Evolutionary conservation across 2,888 invertebrate species (phyloP), one percentile per base, ranked within the genome.

Genomic region (Chydorus sphaericus): DNA sequence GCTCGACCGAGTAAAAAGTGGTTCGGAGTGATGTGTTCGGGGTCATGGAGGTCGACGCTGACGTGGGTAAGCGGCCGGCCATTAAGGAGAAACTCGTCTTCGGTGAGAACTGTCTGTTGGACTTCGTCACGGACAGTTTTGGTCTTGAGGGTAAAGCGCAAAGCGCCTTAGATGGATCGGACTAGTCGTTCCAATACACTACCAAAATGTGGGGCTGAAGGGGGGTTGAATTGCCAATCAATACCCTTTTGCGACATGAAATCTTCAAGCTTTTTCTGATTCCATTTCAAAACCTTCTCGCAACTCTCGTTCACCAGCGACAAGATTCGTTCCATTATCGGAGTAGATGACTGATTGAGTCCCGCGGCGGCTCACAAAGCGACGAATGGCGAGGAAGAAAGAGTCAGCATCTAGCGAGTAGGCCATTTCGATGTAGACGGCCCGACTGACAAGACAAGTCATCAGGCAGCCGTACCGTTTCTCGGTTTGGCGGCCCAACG

Each of bases 171-270:
- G 11, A 59, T 55, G 3, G 59, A 38, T 18, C 58, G 53, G 10
- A 63, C 58, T 23, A 62, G 49, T 7, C 62, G 44, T 26, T 63
- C 62, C 60, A 60, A 60, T 16, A 33, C 54, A 11, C 63, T 61
- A 11, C 62, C 61, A 50, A 62, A 60, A 37, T 62, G 60, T 3
- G 62, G 60, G 8, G 60, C 56, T 18, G 54, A n/a, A 3, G 61
- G 59, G 6, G 59, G 58, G 30, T 48, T 58, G 37, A 62, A 62
- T 38, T 61, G 52, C 61, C 62, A 62, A 2, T 59, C 39, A 20
- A 60, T 59, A 1, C 44, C 49, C 28, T 20, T 37, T 11, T 30
- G 30, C 2, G 54, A 2, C 53, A 38, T 18, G 23, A 18, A 38
- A 3, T 48, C 28, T 10, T 31, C 23, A 33, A 59, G 37, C 7